Evolutionary conservation across 2,888 invertebrate genomes (phyloP), one percentile per base, ranked within the genome.

Genomic region (Digitonthophagus gazella): DNA sequence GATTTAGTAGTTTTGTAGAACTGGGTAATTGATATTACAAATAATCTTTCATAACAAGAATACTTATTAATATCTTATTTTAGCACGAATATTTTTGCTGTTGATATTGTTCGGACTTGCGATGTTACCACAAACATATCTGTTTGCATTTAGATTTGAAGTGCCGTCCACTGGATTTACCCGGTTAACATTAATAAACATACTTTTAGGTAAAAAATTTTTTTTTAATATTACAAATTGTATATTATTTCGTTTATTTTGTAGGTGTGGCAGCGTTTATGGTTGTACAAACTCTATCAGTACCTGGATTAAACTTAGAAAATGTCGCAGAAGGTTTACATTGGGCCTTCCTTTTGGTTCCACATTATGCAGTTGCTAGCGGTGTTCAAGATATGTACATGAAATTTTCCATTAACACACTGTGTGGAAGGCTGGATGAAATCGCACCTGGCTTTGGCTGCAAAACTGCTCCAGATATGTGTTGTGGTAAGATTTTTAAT

Each of bases 141-240:
- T 93, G 5, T 79, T 87, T 56, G 90, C 93, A 0, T 88, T 88
- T 75, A 70, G 88, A n/a, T 94, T 93, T 79, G 84, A 84, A 2
- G 88, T 90, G 3, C 91, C 95, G 0, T 88, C 94, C 0, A 86
- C 90, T 0, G 94, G 93, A 4, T 93, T 91, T 79, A 90, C 91
- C 0, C 85, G 90, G 74, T 84, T 91, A 76, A 89, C 90, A 28
- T 88, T 93, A 75, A 82, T 91, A 55, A 92, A 92, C 76, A 86
- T 92, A 11, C 84, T 95, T 68, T 85, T 90, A 70, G 94, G 93
- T 91, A 83, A 65, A 64, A 22, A 8, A 6, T 8, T 44, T 57
- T 15, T 1, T 11, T 57, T 57, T 16, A 6, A 44, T 44, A 57
- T 58, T 58, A 18, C 16, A 15, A 5, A 58, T 20, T 61, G 15